Conservation (phyloP, 2,888 invertebrate genomes). For the Flabesymbios commensalis region DNA sequence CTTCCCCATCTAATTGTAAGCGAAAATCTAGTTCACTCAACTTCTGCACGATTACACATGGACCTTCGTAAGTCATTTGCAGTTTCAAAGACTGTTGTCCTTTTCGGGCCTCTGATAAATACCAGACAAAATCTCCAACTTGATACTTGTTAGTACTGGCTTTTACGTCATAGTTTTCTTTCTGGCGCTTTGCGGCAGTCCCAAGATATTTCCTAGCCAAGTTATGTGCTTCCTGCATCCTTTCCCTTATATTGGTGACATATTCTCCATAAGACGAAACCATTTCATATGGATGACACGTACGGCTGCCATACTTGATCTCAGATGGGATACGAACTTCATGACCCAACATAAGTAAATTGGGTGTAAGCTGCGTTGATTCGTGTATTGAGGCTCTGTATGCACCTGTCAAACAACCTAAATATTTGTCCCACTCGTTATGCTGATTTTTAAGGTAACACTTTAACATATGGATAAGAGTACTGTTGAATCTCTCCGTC, state of each 20-base stretch:
- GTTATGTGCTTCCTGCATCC: neutral
- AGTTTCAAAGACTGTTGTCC: too few relatives aligned
- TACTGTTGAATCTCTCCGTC: slow-evolving; percentile 25
- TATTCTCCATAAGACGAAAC: neutral
- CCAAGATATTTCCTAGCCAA: neutral
- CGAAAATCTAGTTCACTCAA: too few relatives aligned
- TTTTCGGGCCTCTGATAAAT: neutral
- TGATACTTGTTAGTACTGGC: neutral
- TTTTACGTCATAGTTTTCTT: neutral
- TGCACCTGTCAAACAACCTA: slow-evolving; percentile 30
- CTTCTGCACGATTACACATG: too few relatives aligned
- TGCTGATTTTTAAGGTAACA: slow-evolving; percentile 30
- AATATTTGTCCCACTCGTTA: slow-evolving; percentile 29
- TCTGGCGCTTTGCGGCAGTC: neutral
- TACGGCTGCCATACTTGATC: slow-evolving; percentile 12
- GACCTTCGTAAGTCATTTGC: too few relatives aligned
- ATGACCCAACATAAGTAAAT: slow-evolving; percentile 30
- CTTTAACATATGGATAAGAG: slow-evolving; percentile 22
- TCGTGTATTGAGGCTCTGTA: slow-evolving; percentile 26
- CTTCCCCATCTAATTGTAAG: too few relatives aligned
- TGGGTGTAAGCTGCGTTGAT: slow-evolving; percentile 28
- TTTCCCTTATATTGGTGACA: neutral
- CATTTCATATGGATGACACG: neutral
- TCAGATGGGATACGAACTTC: slow-evolving; percentile 31
- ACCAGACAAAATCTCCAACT: neutral